Evolutionary conservation across 2,888 invertebrate genomes (phyloP), one percentile per base, ranked within the genome.

Genomic region (Cyclophora punctaria): DNA sequence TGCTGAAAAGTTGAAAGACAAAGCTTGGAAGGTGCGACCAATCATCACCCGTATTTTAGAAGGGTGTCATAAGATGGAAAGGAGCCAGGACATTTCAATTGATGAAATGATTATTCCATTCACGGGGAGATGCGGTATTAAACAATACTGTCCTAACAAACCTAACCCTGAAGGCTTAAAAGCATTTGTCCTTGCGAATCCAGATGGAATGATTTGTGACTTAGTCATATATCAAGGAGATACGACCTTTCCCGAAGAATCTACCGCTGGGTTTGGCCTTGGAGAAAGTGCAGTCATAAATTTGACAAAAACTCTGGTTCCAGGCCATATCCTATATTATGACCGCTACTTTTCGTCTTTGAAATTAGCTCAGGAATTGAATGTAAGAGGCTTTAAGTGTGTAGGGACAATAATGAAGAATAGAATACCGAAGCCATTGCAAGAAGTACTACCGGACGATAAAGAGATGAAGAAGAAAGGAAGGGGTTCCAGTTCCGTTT

Each of bases 111-210:
- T 55, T 33, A 49, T 55, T 35, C 51, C 49, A 34, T 52, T 54
- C 43, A 48, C 47, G n/a, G 54, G 49, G 6, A n/a, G 20, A n/a
- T 53, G 53, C 46, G 46, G 44, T n/a, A 43, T 56, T 3, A 49
- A 50, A 46, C 50, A 52, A 20, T 52, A 51, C 40, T 47, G 48
- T 34, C 55, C 50, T 7, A 47, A 43, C 3, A 58, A 58, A 46
- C 54, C 49, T 5, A 55, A 60, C 35, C 56, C 58, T 7, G 49
- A 46, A 33, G 55, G 58, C 3, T 44, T 60, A 4, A 56, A 60
- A 48, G 54, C 48, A 6, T 56, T 60, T 48, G 53, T 60, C 6
- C 48, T 53, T 41, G 55, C 60, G 4, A 49, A 54, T 7, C 52
- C 55, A 7, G 44, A 53, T 33, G 54, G 56, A 7, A 33, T 53